These are phyloP conservation scores for Lonchura striata DNA, from an alignment of 2,113 vertebrate species.

Conservation along the genomic window DNA sequence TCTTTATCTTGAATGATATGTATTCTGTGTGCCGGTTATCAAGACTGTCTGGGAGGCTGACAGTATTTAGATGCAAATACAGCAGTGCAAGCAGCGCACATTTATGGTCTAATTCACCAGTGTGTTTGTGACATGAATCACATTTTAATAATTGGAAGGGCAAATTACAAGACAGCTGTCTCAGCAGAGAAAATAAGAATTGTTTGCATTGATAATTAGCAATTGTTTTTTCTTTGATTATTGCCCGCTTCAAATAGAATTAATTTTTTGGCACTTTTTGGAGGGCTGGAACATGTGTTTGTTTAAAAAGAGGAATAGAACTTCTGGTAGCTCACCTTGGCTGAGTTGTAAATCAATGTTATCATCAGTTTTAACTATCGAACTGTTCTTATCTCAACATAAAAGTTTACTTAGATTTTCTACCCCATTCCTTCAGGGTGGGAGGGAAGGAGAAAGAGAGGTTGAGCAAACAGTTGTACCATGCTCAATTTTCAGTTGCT, in stretches of 20 bases:
- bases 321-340: not conserved
- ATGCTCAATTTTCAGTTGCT: not conserved
- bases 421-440: not conserved
- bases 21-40: not conserved
- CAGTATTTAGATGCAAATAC: conserved; percentile 47
- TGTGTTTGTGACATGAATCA: conserved; percentile 9
- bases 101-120: conserved; percentile 54
- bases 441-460: not conserved
- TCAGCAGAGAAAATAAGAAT: conserved; percentile 16
- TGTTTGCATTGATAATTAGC: conserved; percentile 10
- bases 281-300: not conserved
- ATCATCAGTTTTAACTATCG: not conserved
- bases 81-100: conserved; percentile 18
- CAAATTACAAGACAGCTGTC: conserved; percentile 13
- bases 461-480: not conserved
- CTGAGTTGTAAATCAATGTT: not conserved
- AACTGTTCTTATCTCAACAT: not conserved
- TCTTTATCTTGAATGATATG: not conserved
- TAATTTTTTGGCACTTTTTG: not conserved
- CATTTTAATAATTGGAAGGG: conserved; percentile 48
- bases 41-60: not conserved
- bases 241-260: not conserved
- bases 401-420: not conserved
- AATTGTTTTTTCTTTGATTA: conserved; percentile 11
- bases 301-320: not conserved